Evolutionary conservation across 2,888 invertebrate species (phyloP), one percentile per base, ranked within the genome.

Genomic region (Drosophila mayaguana): DNA sequence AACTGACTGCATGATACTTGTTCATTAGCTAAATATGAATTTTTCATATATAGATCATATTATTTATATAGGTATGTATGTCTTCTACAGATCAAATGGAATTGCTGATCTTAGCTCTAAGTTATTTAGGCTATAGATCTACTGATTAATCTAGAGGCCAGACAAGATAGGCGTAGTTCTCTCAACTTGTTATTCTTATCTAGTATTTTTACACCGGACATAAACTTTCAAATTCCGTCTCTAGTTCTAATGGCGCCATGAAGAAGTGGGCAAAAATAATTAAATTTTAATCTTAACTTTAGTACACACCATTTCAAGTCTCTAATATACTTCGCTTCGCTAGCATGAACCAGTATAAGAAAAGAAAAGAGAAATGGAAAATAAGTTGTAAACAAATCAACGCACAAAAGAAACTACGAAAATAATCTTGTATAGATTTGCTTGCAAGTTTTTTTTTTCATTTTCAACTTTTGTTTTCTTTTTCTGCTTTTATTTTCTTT

Each of bases 361-460:
- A 53, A 53, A 25, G 36, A 25, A 54, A 22, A 40, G 40, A 40
- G 40, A 25, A 54, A 54, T 40, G 62, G 76, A 81, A 88, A 84
- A 88, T 86, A 87, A 83, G 75, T 73, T 89, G 90, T 88, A 88
- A 90, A 89, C 88, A 90, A 88, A 88, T 88, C 80, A 89, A 77
- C 70, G 79, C 80, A 74, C 88, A 90, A 88, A 90, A 87, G 85
- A 80, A 90, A 88, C 89, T 89, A 87, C 76, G 76, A 90, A 88
- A 87, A 90, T 88, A 90, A 84, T 88, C 90, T 88, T 77, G 83
- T 71, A 70, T 82, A 82, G 87, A 82, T 82, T 88, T 80, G 79
- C 73, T 59, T 55, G 40, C n/a, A n/a, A 59, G 60, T 45, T 76
- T 68, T 65, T 73, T 59, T 42, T 56, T 50, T 25, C 9, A 12